Evolutionary conservation across 2,113 vertebrate species (phyloP).

Genomic region (Mirza zaza): DNA sequence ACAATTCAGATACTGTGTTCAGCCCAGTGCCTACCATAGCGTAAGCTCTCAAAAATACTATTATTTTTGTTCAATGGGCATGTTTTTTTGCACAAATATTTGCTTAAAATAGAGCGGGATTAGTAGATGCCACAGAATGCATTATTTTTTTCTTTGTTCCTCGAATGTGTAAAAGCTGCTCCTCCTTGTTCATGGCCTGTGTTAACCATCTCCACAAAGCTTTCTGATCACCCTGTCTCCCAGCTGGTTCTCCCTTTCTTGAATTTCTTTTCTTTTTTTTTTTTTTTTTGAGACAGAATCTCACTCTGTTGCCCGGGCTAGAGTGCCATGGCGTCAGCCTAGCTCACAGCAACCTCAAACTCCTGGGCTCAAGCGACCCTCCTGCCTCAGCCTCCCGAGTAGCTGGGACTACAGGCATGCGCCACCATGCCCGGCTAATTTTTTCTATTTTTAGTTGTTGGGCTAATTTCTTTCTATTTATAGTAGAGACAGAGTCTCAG

Average conservation of each 20-base stretch:
- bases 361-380: no score
- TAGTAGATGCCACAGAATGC: background rate
- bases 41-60: background rate
- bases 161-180: background rate
- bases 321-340: no score
- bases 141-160: conserved; percentile 8
- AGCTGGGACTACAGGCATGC: no score
- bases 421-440: no score
- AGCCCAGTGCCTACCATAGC: background rate
- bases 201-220: background rate
- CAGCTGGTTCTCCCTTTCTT: background rate
- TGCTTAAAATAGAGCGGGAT: background rate
- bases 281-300: no score
- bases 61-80: background rate
- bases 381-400: no score
- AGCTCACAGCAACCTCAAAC: no score
- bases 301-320: no score
- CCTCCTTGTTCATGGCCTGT: background rate
- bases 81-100: background rate
- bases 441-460: no score
- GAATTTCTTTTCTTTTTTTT: background rate
- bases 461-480: no score
- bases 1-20: background rate
- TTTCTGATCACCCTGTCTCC: background rate
- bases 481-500: no score